phyloP scores from a whole-genome alignment of 2,113 vertebrate species.

The Peromyscus maniculatus region DNA sequence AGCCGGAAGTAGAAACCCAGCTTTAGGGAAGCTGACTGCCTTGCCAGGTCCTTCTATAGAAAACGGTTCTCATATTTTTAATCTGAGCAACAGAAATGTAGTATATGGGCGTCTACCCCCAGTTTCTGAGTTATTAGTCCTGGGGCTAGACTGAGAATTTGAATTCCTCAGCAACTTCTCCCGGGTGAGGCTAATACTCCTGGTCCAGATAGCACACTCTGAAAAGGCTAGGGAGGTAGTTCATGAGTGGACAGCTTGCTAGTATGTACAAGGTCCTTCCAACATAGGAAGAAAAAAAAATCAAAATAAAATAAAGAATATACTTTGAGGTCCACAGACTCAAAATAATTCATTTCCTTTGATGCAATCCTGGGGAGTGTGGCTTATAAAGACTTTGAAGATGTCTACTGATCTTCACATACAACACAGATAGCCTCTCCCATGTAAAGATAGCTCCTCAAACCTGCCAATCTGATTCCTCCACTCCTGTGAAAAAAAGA shows the following conservation, averaged over 20 bases:
- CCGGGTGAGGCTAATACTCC: background rate
- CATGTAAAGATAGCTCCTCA: background rate
- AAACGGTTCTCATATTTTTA: background rate
- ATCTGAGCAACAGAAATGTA: background rate
- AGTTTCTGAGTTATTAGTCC: background rate
- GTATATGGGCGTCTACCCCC: background rate
- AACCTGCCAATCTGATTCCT: background rate
- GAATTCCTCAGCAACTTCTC: slow-evolving; percentile 31
- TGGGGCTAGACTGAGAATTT: background rate
- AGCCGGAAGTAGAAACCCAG: background rate
- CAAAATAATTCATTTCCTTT: slow-evolving; percentile 47
- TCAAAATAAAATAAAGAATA: background rate
- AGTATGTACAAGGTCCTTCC: background rate
- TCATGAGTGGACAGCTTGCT: background rate
- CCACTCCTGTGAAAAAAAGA: background rate
- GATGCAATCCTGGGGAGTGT: background rate
- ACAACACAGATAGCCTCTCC: background rate
- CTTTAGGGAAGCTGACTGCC: too few species aligned
- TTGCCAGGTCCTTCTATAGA: background rate
- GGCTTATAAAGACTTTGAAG: slow-evolving; percentile 37
- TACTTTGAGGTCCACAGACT: background rate
- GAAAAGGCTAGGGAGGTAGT: background rate
- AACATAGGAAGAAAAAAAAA: background rate
- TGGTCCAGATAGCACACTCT: background rate
- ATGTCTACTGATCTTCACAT: background rate